Percentiles rank a stretch among this genome's conserved stretches.
phyloP scores from a whole-genome alignment of 2,888 invertebrate genomes.

The Phaonia tiefii region DNA sequence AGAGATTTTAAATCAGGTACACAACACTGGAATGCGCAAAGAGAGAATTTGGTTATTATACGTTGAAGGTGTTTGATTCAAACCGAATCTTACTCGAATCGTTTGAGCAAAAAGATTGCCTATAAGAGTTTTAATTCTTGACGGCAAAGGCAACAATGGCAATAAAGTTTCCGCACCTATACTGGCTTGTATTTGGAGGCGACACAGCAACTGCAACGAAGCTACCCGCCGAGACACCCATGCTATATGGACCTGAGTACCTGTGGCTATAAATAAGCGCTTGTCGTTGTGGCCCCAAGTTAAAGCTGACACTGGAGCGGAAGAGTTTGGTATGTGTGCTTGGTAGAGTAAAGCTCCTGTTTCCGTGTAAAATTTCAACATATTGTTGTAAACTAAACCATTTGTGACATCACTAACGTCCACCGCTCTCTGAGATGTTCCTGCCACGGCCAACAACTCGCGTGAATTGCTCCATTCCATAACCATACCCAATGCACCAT shows the following conservation, averaged over 20 bases:
- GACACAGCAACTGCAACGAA: conserved; percentile 93
- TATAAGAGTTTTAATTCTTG: conserved; percentile 91
- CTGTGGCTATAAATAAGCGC: conserved; percentile 95
- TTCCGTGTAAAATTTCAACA: conserved; percentile 95
- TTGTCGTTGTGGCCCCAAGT: conserved; percentile 99
- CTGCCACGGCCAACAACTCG: conserved; percentile 94
- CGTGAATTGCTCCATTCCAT: conserved; percentile 99
- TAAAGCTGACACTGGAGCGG: conserved; percentile 91
- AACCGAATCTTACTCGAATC: conserved; percentile 90
- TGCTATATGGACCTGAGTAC: conserved; percentile 94
- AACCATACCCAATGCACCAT: conserved; percentile 87
- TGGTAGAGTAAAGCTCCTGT: conserved; percentile 91
- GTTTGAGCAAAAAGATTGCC: conserved; percentile 95
- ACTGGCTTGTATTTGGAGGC: conserved; percentile 89
- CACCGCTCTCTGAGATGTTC: conserved; percentile 82
- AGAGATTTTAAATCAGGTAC: conserved; percentile 94
- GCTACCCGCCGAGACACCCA: conserved; percentile 95
- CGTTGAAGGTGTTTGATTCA: not conserved
- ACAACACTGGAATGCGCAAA: conserved; percentile 86
- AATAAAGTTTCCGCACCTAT: conserved; percentile 88
- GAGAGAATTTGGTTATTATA: not conserved
- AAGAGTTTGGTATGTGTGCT: conserved; percentile 88
- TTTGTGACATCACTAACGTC: conserved; percentile 66
- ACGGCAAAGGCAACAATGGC: conserved; percentile 91
- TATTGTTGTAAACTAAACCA: conserved; percentile 86